Evolutionary conservation across 2,797 vertebrate species (phyloP).

Genomic region (Caiman crocodilus): DNA sequence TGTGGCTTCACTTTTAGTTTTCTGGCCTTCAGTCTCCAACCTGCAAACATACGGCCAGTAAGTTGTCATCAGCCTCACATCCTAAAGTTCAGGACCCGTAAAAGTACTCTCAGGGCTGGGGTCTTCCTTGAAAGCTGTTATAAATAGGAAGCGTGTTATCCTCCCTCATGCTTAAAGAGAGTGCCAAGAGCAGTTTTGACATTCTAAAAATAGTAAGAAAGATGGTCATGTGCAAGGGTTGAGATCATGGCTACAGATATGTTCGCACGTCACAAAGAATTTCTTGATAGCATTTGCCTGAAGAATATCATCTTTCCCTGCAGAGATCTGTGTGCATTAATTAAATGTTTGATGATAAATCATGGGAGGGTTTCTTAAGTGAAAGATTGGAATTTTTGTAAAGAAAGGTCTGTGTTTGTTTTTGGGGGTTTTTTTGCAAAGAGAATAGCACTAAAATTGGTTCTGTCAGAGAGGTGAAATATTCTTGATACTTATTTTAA

Average conservation of each 20-base stretch:
- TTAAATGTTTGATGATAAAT: slow-evolving; percentile 7
- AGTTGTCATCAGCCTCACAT: slow-evolving; percentile 8
- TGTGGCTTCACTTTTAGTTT: slow-evolving; percentile 22
- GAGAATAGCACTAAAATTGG: background rate
- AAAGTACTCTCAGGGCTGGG: slow-evolving; percentile 10
- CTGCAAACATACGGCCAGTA: background rate
- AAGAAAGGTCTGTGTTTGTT: background rate
- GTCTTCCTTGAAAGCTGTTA: slow-evolving; percentile 19
- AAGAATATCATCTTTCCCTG: background rate
- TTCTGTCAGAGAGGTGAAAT: background rate
- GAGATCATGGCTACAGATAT: background rate
- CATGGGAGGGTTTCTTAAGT: background rate
- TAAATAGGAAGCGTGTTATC: slow-evolving; percentile 24
- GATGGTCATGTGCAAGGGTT: background rate
- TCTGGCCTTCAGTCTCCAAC: background rate
- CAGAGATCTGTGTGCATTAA: background rate
- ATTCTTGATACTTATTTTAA: background rate
- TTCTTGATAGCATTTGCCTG: background rate
- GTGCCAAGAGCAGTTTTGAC: slow-evolving; percentile 60
- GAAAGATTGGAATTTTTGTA: background rate
- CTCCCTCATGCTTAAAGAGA: slow-evolving; percentile 57
- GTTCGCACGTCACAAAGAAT: slow-evolving; percentile 15
- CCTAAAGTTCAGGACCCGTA: slow-evolving; percentile 35
- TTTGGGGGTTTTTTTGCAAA: background rate
- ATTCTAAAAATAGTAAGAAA: slow-evolving; percentile 34